A percentile compares a stretch with the other conserved stretches of the same genome.
Evolutionary conservation across 2,113 vertebrate genomes (phyloP).

Genomic region (Pleuronectes platessa): DNA sequence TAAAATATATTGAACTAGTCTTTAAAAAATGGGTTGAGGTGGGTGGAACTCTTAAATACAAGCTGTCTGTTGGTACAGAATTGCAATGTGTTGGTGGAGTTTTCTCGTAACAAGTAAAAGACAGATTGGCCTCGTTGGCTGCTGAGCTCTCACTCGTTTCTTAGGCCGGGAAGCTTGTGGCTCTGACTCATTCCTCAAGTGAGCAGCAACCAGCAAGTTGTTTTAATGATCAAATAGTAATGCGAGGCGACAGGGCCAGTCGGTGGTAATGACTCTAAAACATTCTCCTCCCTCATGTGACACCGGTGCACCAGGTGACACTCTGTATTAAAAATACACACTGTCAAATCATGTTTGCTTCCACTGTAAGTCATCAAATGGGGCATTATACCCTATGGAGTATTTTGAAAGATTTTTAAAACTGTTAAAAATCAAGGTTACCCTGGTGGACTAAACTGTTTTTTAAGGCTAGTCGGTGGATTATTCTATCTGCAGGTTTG

Average conservation of each 20-base stretch:
- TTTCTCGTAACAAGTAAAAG: too few species aligned
- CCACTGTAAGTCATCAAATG: slow-evolving; percentile 8
- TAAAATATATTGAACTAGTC: too few species aligned
- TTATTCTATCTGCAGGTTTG: slow-evolving; percentile 30
- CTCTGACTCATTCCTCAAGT: background rate
- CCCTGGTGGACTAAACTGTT: background rate
- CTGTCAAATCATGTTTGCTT: background rate
- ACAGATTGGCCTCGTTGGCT: background rate
- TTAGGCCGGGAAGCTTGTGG: background rate
- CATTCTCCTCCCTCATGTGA: background rate
- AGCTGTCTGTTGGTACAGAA: too few species aligned
- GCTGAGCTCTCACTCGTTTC: background rate
- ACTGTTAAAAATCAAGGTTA: background rate
- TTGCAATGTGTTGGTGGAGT: too few species aligned
- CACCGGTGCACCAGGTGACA: background rate
- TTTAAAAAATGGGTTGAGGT: too few species aligned
- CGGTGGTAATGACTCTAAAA: slow-evolving; percentile 1
- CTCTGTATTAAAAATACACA: background rate
- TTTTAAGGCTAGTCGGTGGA: background rate
- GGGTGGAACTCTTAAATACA: too few species aligned
- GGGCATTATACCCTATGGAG: background rate
- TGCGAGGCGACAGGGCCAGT: background rate
- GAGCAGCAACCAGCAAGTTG: background rate
- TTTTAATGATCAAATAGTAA: background rate
- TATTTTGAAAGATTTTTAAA: background rate